Percentiles rank a stretch among this genome's conserved stretches.
These are phyloP conservation scores for Rhabdomys pumilio DNA, from an alignment of 2,797 vertebrate species.

Conservation along the genomic window DNA sequence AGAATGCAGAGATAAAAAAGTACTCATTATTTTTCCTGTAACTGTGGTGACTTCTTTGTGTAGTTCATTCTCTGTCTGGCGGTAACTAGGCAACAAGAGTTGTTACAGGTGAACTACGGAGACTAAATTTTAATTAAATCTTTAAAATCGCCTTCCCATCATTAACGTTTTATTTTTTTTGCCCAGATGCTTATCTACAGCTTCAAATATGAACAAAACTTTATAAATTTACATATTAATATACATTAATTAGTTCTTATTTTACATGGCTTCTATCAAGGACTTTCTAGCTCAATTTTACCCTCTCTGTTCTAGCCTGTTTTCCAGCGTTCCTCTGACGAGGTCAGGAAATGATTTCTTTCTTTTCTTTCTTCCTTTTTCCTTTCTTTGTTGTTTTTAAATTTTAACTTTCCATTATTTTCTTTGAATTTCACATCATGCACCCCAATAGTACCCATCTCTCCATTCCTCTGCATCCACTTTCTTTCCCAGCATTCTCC, in stretches of 20 bases:
- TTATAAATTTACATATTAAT: constrained; percentile 43
- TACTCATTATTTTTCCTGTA: constrained; percentile 76
- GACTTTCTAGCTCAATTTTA: neutral
- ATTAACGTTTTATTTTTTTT: constrained; percentile 69
- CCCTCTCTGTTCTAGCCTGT: neutral
- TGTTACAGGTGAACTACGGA: constrained; percentile 68
- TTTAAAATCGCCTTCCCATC: constrained; percentile 61
- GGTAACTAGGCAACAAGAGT: constrained; percentile 82
- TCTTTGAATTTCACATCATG: neutral
- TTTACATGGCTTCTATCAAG: constrained; percentile 49
- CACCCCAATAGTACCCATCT: neutral
- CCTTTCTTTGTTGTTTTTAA: neutral
- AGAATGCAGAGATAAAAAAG: constrained; percentile 69
- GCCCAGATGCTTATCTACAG: constrained; percentile 49
- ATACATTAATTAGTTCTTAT: constrained; percentile 16
- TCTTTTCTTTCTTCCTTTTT: neutral
- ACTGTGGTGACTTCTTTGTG: constrained; percentile 69
- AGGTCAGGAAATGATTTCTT: neutral
- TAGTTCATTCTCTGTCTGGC: constrained; percentile 69
- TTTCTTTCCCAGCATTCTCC: neutral
- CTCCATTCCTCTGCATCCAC: neutral
- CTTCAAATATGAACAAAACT: constrained; percentile 42
- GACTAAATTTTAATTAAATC: constrained; percentile 73
- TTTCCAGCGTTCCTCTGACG: constrained; percentile 54
- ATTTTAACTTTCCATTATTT: neutral